phyloP scores from a whole-genome alignment of 1,140 invertebrate species.

The Pectinophora gossypiella region DNA sequence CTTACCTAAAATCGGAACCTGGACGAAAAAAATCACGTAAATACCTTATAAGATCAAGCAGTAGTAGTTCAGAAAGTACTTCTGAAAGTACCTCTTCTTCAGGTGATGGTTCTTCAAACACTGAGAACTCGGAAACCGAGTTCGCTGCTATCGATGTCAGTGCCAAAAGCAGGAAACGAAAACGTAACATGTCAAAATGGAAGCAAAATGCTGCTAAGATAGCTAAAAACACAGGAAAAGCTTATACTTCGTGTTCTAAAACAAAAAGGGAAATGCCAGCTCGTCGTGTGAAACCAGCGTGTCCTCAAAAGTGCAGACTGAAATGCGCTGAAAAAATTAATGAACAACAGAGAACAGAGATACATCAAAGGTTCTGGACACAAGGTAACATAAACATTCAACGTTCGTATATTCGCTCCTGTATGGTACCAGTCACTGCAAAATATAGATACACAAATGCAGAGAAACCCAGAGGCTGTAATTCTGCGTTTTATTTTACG shows the following conservation, averaged over 20 bases:
- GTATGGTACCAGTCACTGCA: slow-evolving; percentile 12
- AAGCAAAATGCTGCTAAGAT: slow-evolving; percentile 12
- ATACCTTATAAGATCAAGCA: no score
- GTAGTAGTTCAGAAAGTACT: no score
- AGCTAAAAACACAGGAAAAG: slow-evolving; percentile 13
- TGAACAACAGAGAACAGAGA: slow-evolving; percentile 6
- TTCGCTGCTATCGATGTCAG: no score
- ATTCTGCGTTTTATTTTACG: slow-evolving; percentile 21
- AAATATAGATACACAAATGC: slow-evolving; percentile 18
- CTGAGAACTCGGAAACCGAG: no score
- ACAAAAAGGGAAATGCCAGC: slow-evolving; percentile 11
- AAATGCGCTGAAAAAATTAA: slow-evolving; percentile 13
- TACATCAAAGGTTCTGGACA: slow-evolving; percentile 12
- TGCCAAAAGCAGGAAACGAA: slow-evolving; percentile 6
- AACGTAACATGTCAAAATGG: slow-evolving; percentile 5
- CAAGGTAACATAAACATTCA: slow-evolving; percentile 14
- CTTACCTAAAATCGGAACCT: no score
- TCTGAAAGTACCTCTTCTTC: no score
- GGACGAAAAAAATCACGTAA: no score
- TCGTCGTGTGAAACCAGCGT: slow-evolving; percentile 14
- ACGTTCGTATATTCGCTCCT: slow-evolving; percentile 14
- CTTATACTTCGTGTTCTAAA: slow-evolving; percentile 2
- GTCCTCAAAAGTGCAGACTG: slow-evolving; percentile 18
- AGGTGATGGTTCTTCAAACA: no score
- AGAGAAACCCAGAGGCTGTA: slow-evolving; percentile 14